Conservation (phyloP, 2,888 invertebrate genomes). For the Atethmia centrago region DNA sequence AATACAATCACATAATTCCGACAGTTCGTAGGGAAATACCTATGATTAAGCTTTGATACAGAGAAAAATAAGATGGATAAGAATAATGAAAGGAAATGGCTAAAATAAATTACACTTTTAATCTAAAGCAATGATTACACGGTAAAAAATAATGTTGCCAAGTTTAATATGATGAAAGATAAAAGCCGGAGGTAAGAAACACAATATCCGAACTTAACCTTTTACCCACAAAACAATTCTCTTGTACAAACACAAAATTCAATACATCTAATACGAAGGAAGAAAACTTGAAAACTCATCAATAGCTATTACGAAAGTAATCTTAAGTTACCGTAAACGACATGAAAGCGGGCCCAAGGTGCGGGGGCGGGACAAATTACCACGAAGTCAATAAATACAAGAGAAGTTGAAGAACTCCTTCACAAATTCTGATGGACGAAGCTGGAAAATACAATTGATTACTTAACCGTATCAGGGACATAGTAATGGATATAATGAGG, state of each 20-base stretch:
- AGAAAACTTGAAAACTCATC: conserved; percentile 57
- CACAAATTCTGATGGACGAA: conserved; percentile 48
- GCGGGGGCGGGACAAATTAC: conserved; percentile 39
- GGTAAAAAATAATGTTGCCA: background rate
- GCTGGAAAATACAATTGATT: conserved; percentile 50
- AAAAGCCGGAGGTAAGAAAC: conserved; percentile 11
- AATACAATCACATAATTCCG: no score
- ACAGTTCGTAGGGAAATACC: no score
- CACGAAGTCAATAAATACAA: conserved; percentile 40
- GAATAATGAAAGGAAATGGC: background rate
- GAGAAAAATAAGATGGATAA: background rate
- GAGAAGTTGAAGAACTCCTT: conserved; percentile 37
- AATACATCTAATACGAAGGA: conserved; percentile 27
- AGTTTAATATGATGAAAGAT: conserved; percentile 5
- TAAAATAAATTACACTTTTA: background rate
- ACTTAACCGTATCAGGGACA: conserved; percentile 40
- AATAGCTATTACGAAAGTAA: conserved; percentile 51
- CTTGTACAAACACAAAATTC: conserved; percentile 41
- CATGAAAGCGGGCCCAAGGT: conserved; percentile 26
- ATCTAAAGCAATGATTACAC: conserved; percentile 2
- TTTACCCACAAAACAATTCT: conserved; percentile 29
- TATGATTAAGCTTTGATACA: background rate
- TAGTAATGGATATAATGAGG: conserved; percentile 31
- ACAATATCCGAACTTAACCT: conserved; percentile 42
- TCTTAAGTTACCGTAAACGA: conserved; percentile 55